Base-by-base conservation (phyloP, 2,797 vertebrate species). In the Acomys russatus region DNA sequence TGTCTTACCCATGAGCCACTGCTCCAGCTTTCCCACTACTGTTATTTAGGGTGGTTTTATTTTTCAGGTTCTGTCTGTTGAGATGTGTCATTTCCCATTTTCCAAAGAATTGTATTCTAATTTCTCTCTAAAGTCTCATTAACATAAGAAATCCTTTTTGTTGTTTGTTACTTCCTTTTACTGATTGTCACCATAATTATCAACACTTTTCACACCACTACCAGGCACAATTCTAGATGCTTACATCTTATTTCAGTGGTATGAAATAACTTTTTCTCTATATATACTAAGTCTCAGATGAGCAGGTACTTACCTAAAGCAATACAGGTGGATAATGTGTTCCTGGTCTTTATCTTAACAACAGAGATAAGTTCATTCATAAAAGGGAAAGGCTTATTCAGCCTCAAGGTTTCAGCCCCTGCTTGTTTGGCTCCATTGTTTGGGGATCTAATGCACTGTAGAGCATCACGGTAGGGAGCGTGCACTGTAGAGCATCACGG, bases 21-120 rank as follows among this genome's bases (percentile, higher is more conserved):
- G 33, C 38, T 30, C 82, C 38, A 66, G 61, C 38, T 2, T 25
- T 64, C 82, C 33, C 35, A 33, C 49, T 77, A 38, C 35, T 82
- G 30, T 35, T 49, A 30, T 74, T 89, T 28, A 66, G 12, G 38
- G 9, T 68, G 12, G 4, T 91, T 79, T 79, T 90, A 66, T n/a
- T 79, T 90, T 68, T 92, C 87, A 54, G 12, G 28, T 80, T 76
- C 68, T 51, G 28, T 82, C 76, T 92, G 25, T 38, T 88, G 33
- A 71, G 35, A 35, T 61, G 17, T 56, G 9, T 56, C 73, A 63
- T 95, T 82, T 91, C 18, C 30, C 8, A 18, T 70, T 54, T 85
- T 86, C 51, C 71, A 25, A 66, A 80, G 15, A 51, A 18, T 73
- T 86, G 2, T 91, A 49, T 86, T 54, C 12, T 90, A 28, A 80